Evolutionary conservation across 2,797 vertebrate genomes (phyloP).

Genomic region (Chaenodraco wilsoni): DNA sequence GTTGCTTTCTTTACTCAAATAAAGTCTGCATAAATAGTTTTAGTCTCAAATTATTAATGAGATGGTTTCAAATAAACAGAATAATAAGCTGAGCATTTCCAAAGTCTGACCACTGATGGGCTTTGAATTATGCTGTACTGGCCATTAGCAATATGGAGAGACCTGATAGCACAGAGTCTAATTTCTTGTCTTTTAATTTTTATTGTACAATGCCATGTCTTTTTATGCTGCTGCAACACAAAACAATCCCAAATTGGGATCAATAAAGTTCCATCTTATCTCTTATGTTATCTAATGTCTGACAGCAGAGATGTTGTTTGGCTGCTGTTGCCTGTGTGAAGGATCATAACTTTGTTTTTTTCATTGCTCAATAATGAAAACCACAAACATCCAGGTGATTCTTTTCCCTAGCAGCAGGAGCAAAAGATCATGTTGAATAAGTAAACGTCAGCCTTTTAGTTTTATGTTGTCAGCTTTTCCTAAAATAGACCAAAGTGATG

Average conservation of each 20-base stretch:
- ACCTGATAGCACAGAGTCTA: neutral
- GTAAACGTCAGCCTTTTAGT: slow-evolving; percentile 14
- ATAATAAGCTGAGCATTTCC: neutral
- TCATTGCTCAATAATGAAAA: neutral
- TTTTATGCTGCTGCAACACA: no score
- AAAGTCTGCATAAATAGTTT: neutral
- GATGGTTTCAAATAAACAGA: slow-evolving; percentile 5
- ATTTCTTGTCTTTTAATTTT: neutral
- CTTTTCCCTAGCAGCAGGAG: neutral
- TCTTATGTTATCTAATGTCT: no score
- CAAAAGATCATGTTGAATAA: neutral
- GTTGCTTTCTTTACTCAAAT: neutral
- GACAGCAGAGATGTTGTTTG: neutral
- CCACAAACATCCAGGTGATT: neutral
- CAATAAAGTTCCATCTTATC: no score
- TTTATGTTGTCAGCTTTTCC: slow-evolving; percentile 41
- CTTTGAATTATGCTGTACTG: neutral
- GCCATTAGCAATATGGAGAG: neutral
- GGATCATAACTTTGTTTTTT: neutral
- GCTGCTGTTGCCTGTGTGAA: neutral
- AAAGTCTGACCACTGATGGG: neutral
- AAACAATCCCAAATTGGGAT: no score
- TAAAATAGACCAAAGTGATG: slow-evolving; percentile 66
- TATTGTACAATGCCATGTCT: no score
- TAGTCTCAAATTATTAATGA: neutral